Percentiles rank a stretch among this genome's conserved stretches.
phyloP scores from a whole-genome alignment of 2,113 vertebrate species.

The Prunella fulvescens region DNA sequence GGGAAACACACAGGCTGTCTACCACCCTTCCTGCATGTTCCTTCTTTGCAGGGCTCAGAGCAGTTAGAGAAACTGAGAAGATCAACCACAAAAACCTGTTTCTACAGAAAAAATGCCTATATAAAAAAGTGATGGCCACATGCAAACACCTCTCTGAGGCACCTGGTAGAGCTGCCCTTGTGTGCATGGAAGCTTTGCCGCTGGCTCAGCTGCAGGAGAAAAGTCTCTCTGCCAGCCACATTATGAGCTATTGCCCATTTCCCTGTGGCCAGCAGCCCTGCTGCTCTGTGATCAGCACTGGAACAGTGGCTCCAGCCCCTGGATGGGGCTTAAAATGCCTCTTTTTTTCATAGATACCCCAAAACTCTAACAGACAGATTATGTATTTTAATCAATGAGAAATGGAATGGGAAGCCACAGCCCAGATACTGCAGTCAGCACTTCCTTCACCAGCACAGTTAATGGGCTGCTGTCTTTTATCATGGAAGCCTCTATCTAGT shows the following conservation, averaged over 20 bases:
- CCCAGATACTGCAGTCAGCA: neutral
- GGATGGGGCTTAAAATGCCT: neutral
- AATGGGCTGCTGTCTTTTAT: neutral
- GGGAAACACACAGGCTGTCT: neutral
- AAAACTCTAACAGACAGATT: neutral
- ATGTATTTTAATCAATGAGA: neutral
- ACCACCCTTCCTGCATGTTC: neutral
- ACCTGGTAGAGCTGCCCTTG: neutral
- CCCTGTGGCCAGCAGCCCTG: neutral
- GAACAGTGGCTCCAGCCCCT: neutral
- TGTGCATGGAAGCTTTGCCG: accelerated
- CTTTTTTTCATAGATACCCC: neutral
- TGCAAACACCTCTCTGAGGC: neutral
- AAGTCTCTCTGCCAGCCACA: accelerated
- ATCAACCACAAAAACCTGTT: neutral
- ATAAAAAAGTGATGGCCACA: neutral
- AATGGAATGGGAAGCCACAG: neutral
- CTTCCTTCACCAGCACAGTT: neutral
- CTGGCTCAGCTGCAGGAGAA: neutral
- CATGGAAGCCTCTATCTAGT: neutral
- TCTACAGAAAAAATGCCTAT: neutral
- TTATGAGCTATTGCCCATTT: neutral
- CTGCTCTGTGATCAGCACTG: neutral
- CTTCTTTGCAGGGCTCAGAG: neutral
- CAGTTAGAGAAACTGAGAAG: neutral